These are phyloP conservation scores for Macaca fascicularis DNA, from an alignment of 2,113 vertebrate genomes.

Conservation along the genomic window T2T-MFA8v1.1 NC_088386.1:102271001-102271500, in stretches of 20 bases:
- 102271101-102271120: neutral
- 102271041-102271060: neutral
- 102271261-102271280: neutral
- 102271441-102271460: neutral
- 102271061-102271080: neutral
- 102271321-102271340: too few relatives aligned
- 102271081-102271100: neutral
- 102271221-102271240: neutral
- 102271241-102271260: neutral
- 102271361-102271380: neutral
- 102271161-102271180: neutral
- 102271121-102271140: neutral
- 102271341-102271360: neutral
- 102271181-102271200: neutral
- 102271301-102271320: neutral
- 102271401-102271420: neutral
- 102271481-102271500: neutral
- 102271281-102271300: neutral
- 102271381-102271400: neutral
- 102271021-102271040: neutral
- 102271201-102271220: neutral
- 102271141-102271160: neutral
- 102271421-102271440: neutral
- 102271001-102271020: neutral
- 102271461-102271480: conserved; percentile 19